Conservation (phyloP, 2,113 vertebrate species). For the Periophthalmus modestus region DNA sequence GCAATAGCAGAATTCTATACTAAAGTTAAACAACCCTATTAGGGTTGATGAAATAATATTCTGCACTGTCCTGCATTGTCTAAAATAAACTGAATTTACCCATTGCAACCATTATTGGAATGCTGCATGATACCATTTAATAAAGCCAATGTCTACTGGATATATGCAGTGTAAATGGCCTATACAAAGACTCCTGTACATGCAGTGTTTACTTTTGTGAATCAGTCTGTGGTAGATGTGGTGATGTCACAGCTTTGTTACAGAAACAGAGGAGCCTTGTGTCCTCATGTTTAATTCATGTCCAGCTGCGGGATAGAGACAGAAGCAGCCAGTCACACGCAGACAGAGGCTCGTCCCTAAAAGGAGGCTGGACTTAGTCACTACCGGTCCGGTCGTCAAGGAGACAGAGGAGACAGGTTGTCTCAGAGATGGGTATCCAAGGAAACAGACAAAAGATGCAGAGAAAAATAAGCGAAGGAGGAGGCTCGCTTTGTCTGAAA, state of each 20-base stretch:
- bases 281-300: slow-evolving; percentile 81
- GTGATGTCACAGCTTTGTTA: slow-evolving; percentile 82
- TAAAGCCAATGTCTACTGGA: neutral
- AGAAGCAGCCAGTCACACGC: slow-evolving; percentile 72
- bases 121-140: slow-evolving; percentile 1
- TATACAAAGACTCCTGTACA: slow-evolving; percentile 29
- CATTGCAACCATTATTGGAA: slow-evolving; percentile 26
- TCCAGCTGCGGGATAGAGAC: slow-evolving; percentile 81
- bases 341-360: slow-evolving; percentile 67
- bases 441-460: slow-evolving; percentile 37
- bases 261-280: slow-evolving; percentile 80
- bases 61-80: slow-evolving; percentile 30
- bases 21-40: slow-evolving; percentile 42
- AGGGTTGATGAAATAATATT: slow-evolving; percentile 42
- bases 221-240: slow-evolving; percentile 59
- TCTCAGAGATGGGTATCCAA: slow-evolving; percentile 49
- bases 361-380: slow-evolving; percentile 62
- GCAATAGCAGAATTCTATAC: slow-evolving; percentile 46
- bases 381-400: slow-evolving; percentile 58
- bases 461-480: slow-evolving; percentile 14
- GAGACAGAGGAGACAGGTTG: slow-evolving; percentile 74
- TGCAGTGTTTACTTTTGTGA: slow-evolving; percentile 29
- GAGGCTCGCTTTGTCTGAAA: slow-evolving; percentile 44
- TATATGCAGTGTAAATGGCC: neutral
- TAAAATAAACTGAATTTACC: slow-evolving; percentile 59